Percentiles rank a stretch among this genome's conserved stretches.
Conservation (phyloP, 2,888 invertebrate genomes). For the Tetropium fuscum region DNA sequence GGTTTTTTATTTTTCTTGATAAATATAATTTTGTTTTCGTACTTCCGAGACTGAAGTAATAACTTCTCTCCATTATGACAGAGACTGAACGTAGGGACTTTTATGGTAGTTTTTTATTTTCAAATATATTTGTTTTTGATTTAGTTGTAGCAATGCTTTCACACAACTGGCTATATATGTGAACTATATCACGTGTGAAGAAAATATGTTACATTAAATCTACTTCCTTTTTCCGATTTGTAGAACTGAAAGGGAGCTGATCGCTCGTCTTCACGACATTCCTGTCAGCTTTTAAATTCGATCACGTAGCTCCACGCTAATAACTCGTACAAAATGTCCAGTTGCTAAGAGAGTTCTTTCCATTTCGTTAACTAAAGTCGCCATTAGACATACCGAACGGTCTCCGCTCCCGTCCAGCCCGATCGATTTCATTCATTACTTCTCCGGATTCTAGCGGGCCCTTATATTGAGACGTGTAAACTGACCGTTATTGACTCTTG, state of each 20-base stretch:
- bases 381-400: conserved; percentile 22
- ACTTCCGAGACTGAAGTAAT: too few species aligned
- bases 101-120: too few species aligned
- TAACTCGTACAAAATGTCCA: conserved; percentile 20
- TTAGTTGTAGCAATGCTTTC: too few species aligned
- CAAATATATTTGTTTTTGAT: too few species aligned
- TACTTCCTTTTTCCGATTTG: conserved; percentile 24
- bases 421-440: conserved; percentile 60
- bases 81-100: too few species aligned
- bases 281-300: conserved; percentile 18
- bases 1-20: too few species aligned
- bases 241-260: neutral
- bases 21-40: too few species aligned
- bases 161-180: too few species aligned
- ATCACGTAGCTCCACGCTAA: conserved; percentile 12
- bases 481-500: conserved; percentile 62
- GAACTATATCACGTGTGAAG: too few species aligned
- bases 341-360: conserved; percentile 1
- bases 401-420: conserved; percentile 3
- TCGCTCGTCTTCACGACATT: neutral
- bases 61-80: too few species aligned
- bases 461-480: conserved; percentile 61
- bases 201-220: too few species aligned
- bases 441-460: conserved; percentile 55
- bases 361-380: conserved; percentile 21